These are phyloP conservation scores for Melanotaenia nigrans DNA, from an alignment of 2,797 vertebrate genomes.

Conservation along the genomic window DNA sequence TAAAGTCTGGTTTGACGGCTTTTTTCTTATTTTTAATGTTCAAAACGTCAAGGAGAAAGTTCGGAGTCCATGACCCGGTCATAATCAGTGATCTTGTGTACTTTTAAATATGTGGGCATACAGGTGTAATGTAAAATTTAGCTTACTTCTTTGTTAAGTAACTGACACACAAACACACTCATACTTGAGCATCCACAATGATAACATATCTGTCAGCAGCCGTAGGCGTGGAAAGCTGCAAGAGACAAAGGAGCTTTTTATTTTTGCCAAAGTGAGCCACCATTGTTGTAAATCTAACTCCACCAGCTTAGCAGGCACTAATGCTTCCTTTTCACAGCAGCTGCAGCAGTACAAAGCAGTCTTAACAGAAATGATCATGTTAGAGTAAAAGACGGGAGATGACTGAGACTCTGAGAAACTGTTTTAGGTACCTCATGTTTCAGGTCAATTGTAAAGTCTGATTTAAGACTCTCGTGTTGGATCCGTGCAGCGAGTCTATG, in stretches of 20 bases:
- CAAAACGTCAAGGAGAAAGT: too few relatives aligned
- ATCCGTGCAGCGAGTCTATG: slow-evolving; percentile 87
- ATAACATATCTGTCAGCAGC: background rate
- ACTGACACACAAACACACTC: background rate
- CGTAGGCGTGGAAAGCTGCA: background rate
- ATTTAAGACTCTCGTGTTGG: slow-evolving; percentile 86
- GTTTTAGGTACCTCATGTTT: slow-evolving; percentile 86
- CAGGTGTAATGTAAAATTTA: too few relatives aligned
- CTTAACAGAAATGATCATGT: background rate
- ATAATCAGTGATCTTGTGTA: too few relatives aligned
- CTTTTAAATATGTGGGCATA: too few relatives aligned
- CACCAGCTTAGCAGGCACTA: slow-evolving; percentile 15
- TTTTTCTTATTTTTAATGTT: too few relatives aligned
- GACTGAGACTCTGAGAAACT: background rate
- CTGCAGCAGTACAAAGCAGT: background rate
- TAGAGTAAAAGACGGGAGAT: background rate
- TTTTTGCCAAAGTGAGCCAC: background rate
- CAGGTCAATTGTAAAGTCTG: slow-evolving; percentile 95
- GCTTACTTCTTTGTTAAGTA: too few relatives aligned
- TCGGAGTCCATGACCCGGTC: too few relatives aligned
- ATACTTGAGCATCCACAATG: background rate
- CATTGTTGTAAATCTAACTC: background rate
- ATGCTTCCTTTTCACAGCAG: background rate
- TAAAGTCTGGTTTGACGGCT: too few relatives aligned
- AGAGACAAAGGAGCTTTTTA: background rate